phyloP scores from a whole-genome alignment of 1,140 invertebrate species.

The Drosophila jambulina region DNA sequence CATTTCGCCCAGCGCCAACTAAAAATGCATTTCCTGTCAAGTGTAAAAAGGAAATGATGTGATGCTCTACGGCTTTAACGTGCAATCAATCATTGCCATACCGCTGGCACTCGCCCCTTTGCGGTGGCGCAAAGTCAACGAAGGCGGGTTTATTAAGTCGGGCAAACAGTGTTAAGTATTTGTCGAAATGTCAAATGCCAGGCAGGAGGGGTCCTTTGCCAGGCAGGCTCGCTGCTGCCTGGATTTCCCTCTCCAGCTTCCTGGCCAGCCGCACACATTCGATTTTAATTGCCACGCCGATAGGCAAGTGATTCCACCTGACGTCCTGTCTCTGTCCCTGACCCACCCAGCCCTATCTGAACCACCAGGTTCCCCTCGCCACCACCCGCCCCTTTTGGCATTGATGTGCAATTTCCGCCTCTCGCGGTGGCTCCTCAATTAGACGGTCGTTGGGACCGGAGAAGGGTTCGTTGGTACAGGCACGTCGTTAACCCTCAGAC shows the following conservation, averaged over 20 bases:
- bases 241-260: slow-evolving; percentile 11
- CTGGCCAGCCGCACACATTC: slow-evolving; percentile 34
- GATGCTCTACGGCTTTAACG: slow-evolving; percentile 76
- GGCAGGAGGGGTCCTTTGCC: slow-evolving; percentile 17
- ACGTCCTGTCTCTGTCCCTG: slow-evolving; percentile 15
- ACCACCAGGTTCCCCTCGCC: background rate
- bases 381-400: background rate
- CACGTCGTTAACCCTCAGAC: slow-evolving; percentile 28
- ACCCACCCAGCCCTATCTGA: background rate
- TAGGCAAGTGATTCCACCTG: slow-evolving; percentile 36
- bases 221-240: background rate
- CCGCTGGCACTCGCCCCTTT: slow-evolving; percentile 31
- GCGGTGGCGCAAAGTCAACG: slow-evolving; percentile 68
- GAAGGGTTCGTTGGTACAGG: slow-evolving; percentile 15
- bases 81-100: slow-evolving; percentile 78
- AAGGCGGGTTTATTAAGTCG: slow-evolving; percentile 79
- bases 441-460: slow-evolving; percentile 4
- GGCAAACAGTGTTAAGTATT: slow-evolving; percentile 81
- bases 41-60: slow-evolving; percentile 82
- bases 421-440: slow-evolving; percentile 29
- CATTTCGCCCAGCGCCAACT: slow-evolving; percentile 75
- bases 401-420: slow-evolving; percentile 48
- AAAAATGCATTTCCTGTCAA: slow-evolving; percentile 83
- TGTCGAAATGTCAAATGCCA: slow-evolving; percentile 77
- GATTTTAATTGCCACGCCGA: slow-evolving; percentile 52